A percentile compares a stretch with the other conserved stretches of the same genome.
Conservation (phyloP, 2,888 invertebrate species). For the Gasteruption jaculator region DNA sequence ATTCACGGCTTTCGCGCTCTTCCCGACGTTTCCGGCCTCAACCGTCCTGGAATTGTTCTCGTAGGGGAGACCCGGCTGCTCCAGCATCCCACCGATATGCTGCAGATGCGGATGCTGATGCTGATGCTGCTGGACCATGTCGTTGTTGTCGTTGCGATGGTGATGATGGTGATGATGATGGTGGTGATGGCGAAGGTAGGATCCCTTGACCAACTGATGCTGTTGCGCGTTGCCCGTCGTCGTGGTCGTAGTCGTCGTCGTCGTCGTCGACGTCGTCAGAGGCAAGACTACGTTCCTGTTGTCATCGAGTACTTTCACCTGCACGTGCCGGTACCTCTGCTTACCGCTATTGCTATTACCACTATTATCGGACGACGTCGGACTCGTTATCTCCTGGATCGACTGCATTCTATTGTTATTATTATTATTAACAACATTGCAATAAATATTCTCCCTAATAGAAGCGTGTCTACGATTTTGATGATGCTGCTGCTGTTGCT, state of each 20-base stretch:
- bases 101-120: not conserved
- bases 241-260: no score
- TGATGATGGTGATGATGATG: conserved; percentile 26
- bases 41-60: conserved; percentile 17
- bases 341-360: conserved; percentile 16
- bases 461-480: no score
- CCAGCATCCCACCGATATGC: conserved; percentile 5
- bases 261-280: conserved; percentile 19
- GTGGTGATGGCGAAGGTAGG: conserved; percentile 22
- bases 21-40: conserved; percentile 8
- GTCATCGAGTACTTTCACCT: conserved; percentile 55
- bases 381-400: conserved; percentile 55
- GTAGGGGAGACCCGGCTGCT: conserved; percentile 15
- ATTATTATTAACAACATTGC: no score
- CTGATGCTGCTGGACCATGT: conserved; percentile 7
- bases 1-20: conserved; percentile 33
- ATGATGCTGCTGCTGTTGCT: conserved; percentile 12
- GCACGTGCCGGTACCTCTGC: conserved; percentile 50
- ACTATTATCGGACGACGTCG: conserved; percentile 53
- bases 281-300: conserved; percentile 44
- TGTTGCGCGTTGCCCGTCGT: conserved; percentile 24
- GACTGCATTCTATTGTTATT: no score
- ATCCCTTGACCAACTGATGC: no score
- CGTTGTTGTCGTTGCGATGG: conserved; percentile 21
- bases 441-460: no score